Percentiles rank a stretch among this genome's conserved stretches.
These are phyloP conservation scores for Ptychobarbus kaznakovi DNA, from an alignment of 2,797 vertebrate genomes.

Conservation along the genomic window DNA sequence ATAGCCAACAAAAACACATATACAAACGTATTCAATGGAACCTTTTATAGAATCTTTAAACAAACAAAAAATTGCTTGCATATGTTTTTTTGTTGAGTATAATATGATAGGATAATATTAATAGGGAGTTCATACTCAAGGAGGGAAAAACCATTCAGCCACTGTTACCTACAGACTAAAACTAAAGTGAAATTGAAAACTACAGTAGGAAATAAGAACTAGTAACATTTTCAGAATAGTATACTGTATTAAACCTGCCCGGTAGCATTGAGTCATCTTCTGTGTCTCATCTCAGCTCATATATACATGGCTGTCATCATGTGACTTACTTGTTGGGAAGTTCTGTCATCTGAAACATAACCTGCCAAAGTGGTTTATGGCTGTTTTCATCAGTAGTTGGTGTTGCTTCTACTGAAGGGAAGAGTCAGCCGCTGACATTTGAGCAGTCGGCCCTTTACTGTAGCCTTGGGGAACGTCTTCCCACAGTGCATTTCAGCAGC, in stretches of 20 bases:
- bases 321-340: slow-evolving; percentile 19
- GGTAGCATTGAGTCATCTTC: slow-evolving; percentile 13
- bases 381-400: slow-evolving; percentile 48
- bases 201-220: background rate
- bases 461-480: slow-evolving; percentile 45
- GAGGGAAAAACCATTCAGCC: background rate
- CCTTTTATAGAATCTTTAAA: background rate
- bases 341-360: slow-evolving; percentile 32
- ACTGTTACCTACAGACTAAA: background rate
- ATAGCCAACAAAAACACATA: too few species aligned
- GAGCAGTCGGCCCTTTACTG: slow-evolving; percentile 42
- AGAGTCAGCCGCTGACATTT: slow-evolving; percentile 51
- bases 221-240: background rate
- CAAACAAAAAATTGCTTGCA: too few species aligned
- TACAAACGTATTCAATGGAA: background rate
- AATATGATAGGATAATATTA: background rate
- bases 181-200: background rate
- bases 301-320: slow-evolving; percentile 23
- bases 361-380: slow-evolving; percentile 44
- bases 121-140: background rate
- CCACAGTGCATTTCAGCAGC: slow-evolving; percentile 41
- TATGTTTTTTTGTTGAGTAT: background rate
- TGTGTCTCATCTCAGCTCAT: slow-evolving; percentile 13
- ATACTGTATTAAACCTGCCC: background rate
- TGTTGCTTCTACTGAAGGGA: slow-evolving; percentile 46